phyloP scores from a whole-genome alignment of 2,888 invertebrate genomes.

The Macrostomum cliftonense region DNA sequence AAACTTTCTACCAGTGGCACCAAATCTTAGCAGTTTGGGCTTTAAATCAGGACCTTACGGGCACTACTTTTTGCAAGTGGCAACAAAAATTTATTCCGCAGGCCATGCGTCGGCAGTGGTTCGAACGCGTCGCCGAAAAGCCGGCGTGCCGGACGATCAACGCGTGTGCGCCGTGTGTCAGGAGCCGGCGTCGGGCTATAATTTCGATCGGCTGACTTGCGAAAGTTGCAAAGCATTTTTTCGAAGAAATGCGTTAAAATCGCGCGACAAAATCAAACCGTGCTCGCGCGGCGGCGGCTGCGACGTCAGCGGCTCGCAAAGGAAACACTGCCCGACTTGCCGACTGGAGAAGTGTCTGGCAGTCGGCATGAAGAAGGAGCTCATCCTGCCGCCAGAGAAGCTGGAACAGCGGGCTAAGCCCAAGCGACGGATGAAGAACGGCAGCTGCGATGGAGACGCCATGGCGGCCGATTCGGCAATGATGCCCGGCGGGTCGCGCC shows the following conservation, averaged over 20 bases:
- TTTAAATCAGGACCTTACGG: too few species aligned
- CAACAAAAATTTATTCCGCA: too few species aligned
- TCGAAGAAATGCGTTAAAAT: slow-evolving; percentile 9
- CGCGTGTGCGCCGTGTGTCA: slow-evolving; percentile 11
- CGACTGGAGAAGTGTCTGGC: slow-evolving; percentile 11
- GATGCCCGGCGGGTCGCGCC: too few species aligned
- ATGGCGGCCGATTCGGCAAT: too few species aligned
- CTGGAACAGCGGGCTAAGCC: slow-evolving; percentile 11
- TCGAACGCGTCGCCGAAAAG: slow-evolving; percentile 4
- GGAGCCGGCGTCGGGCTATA: slow-evolving; percentile 11
- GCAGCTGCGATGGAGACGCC: too few species aligned
- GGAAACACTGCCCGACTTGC: slow-evolving; percentile 12
- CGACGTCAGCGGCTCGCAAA: slow-evolving; percentile 8
- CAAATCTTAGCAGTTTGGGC: too few species aligned
- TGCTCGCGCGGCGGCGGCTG: slow-evolving; percentile 10
- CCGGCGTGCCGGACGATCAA: slow-evolving; percentile 7
- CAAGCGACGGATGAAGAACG: too few species aligned
- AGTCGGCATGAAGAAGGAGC: slow-evolving; percentile 11
- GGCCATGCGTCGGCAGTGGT: neutral
- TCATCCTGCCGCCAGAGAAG: slow-evolving; percentile 10
- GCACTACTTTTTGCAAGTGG: too few species aligned
- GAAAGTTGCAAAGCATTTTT: slow-evolving; percentile 13
- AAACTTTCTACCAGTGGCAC: too few species aligned
- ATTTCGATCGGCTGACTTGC: slow-evolving; percentile 11
- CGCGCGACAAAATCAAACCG: slow-evolving; percentile 11